A percentile compares a stretch with the other conserved stretches of the same genome.
Evolutionary conservation across 2,888 invertebrate species (phyloP).

Genomic region (Fabriciana adippe): DNA sequence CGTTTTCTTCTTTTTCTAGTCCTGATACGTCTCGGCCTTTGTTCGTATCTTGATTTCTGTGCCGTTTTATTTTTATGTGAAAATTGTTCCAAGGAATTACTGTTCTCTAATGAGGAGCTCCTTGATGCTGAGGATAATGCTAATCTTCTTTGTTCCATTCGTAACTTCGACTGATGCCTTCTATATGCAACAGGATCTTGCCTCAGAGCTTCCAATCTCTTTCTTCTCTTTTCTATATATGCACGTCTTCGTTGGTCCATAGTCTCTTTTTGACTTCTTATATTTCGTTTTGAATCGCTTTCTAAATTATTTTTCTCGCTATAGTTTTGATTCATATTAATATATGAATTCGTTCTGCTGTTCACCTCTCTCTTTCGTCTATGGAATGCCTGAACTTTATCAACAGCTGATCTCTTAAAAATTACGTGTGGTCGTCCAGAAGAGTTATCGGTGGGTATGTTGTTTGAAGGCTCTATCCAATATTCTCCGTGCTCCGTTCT

Average conservation of each 20-base stretch:
- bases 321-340: conserved; percentile 56
- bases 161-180: conserved; percentile 59
- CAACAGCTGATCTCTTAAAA: conserved; percentile 86
- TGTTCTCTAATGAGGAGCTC: conserved; percentile 61
- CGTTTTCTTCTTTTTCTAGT: conserved; percentile 66
- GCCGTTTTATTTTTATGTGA: conserved; percentile 50
- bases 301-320: conserved; percentile 74
- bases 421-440: conserved; percentile 84
- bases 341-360: conserved; percentile 48
- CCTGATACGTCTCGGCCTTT: conserved; percentile 57
- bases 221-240: conserved; percentile 64
- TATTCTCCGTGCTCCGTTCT: conserved; percentile 85
- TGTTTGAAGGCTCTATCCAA: conserved; percentile 87
- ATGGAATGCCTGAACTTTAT: conserved; percentile 68
- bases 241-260: conserved; percentile 68
- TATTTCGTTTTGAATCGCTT: conserved; percentile 70
- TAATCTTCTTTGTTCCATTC: conserved; percentile 63
- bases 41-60: conserved; percentile 51
- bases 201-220: conserved; percentile 64
- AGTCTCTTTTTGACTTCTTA: conserved; percentile 82
- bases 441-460: conserved; percentile 62
- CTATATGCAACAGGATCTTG: conserved; percentile 69
- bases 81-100: conserved; percentile 56
- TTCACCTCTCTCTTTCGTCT: conserved; percentile 63
- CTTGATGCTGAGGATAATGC: conserved; percentile 47